phyloP scores from a whole-genome alignment of 2,797 vertebrate genomes.

The Diplodus sargus region DNA sequence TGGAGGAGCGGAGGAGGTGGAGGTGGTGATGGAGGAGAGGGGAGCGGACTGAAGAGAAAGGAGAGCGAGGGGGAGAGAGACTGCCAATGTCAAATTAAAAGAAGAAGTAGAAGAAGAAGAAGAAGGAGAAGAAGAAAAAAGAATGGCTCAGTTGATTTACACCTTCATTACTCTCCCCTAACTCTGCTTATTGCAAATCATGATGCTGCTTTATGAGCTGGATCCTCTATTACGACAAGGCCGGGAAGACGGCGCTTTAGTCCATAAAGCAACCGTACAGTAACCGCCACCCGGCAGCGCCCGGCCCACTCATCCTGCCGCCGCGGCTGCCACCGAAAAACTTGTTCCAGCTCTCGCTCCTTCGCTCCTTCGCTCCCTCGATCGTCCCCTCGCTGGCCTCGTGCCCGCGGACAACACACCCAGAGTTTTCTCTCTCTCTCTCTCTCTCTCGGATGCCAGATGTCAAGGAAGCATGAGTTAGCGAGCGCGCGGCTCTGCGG shows the following conservation, averaged over 20 bases:
- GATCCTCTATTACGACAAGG: constrained; percentile 78
- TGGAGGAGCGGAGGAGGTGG: not conserved
- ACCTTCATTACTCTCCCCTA: constrained; percentile 81
- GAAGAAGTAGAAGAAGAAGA: constrained; percentile 37
- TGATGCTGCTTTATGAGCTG: constrained; percentile 82
- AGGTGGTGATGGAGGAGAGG: constrained; percentile 6
- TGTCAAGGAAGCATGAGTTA: constrained; percentile 41
- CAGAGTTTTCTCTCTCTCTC: not conserved
- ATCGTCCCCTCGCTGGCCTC: constrained; percentile 18
- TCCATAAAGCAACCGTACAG: constrained; percentile 77
- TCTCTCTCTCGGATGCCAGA: constrained; percentile 28
- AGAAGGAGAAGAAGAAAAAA: constrained; percentile 29
- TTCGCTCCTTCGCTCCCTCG: not conserved
- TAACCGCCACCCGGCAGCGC: constrained; percentile 63
- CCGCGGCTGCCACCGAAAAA: constrained; percentile 32
- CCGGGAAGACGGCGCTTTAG: constrained; percentile 67
- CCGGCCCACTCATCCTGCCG: constrained; percentile 53
- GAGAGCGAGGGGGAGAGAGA: constrained; percentile 37
- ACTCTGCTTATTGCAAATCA: constrained; percentile 82
- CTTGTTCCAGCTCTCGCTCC: constrained; percentile 21
- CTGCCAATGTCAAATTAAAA: constrained; percentile 71
- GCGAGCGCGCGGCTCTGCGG: constrained; percentile 27
- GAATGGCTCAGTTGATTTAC: constrained; percentile 76
- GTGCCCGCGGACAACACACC: constrained; percentile 34
- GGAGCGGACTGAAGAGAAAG: constrained; percentile 40